Evolutionary conservation across 2,888 invertebrate species (phyloP), one percentile per base, ranked within the genome.

Genomic region (Drepanosiphum platanoidis): DNA sequence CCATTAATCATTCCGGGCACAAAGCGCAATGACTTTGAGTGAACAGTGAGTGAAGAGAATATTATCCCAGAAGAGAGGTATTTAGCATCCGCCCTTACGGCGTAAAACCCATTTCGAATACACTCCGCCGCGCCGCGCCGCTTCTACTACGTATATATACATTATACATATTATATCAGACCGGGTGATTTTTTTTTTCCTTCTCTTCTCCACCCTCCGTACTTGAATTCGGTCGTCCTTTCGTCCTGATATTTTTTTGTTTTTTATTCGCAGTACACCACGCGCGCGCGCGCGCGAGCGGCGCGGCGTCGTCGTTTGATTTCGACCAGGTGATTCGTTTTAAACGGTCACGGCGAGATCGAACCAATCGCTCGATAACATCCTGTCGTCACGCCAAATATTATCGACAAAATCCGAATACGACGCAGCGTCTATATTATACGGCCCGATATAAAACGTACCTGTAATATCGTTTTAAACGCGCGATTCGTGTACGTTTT

Each of bases 1-100:
- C 22, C 42, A 80, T 70, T 70, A 70, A 80, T 80, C 52, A 70
- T 80, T 30, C 68, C 36, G 13, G 27, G 30, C 58, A 58, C 70
- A 70, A 80, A 36, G 58, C n/a, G n/a, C 27, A 27, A 80, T 36
- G 52, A 58, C 58, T 70, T 70, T 36, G 58, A 58, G 70, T 27
- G 58, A 70, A 70, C 27, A 30, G 58, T 27, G 58, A 46, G 18
- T 18, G 66, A 68, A 42, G 66, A 66, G 66, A 22, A 46, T 30
- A n/a, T n/a, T n/a, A 46, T 78, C 78, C 74, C 61, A 34, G 42
- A 32, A 79, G 22, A 68, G 22, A 68, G 46, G 46, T 66, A 79
- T 79, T 79, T 46, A 68, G 46, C 13, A n/a, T 79, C 68, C n/a
- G n/a, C n/a, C 18, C 42, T 64, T 1, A 18, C 22, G 78, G 30